Conservation (phyloP, 1,140 invertebrate species). For the Aporrectodea caliginosa region DNA sequence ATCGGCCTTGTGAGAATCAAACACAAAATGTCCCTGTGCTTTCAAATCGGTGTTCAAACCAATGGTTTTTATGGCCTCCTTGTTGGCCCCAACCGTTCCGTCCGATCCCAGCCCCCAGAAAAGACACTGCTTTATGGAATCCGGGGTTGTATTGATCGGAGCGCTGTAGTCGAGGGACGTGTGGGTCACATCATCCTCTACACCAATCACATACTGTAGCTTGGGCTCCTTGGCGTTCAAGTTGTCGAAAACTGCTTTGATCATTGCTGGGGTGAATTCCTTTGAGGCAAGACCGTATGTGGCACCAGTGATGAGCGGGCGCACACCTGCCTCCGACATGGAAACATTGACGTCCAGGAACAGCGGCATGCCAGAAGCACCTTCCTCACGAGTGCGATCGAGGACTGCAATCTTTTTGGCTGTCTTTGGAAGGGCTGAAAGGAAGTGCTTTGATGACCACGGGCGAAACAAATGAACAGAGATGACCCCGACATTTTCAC, state of each 20-base stretch:
- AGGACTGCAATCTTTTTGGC: conserved; percentile 33
- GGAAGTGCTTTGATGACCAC: conserved; percentile 32
- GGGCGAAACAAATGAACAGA: conserved; percentile 29
- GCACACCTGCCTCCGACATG: conserved; percentile 20
- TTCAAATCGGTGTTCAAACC: conserved; percentile 33
- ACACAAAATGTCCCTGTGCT: conserved; percentile 34
- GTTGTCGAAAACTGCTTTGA: conserved; percentile 31
- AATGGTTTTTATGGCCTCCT: conserved; percentile 33
- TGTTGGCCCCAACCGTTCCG: conserved; percentile 32
- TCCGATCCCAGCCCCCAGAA: conserved; percentile 35
- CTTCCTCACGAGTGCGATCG: conserved; percentile 31
- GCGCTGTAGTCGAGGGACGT: conserved; percentile 24
- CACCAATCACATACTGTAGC: conserved; percentile 33
- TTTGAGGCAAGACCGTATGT: conserved; percentile 33
- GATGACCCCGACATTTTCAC: conserved; percentile 31
- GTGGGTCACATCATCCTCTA: conserved; percentile 34
- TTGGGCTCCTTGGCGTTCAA: conserved; percentile 31
- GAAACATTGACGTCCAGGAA: conserved; percentile 34
- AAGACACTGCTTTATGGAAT: conserved; percentile 28
- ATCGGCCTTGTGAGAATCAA: conserved; percentile 33
- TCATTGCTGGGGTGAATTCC: conserved; percentile 34
- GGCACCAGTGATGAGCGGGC: conserved; percentile 28
- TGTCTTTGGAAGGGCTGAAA: conserved; percentile 23
- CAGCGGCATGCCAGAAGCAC: conserved; percentile 31
- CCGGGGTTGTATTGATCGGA: conserved; percentile 21